Base-by-base conservation (phyloP, 2,797 vertebrate species). In the Adelosebastes latens region DNA sequence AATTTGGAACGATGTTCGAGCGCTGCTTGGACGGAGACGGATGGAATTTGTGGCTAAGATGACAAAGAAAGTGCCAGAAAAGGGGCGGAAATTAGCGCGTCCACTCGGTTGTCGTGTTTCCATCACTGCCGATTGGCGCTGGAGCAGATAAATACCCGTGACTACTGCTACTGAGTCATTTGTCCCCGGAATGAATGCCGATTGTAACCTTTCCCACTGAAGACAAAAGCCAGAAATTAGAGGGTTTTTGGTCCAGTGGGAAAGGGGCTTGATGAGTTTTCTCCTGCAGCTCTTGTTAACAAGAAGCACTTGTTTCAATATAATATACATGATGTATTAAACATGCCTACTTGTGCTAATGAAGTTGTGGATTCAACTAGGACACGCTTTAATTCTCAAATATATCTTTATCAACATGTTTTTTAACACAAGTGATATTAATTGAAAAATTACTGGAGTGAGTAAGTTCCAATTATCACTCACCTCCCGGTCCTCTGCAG, bases 401-500 rank as follows among this genome's bases (percentile, higher is more conserved):
- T 32, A 42, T 22, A 49, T 80, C 55, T 61, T 61, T 22, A 39
- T 64, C 32, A 52, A 60, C 60, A 53, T 9, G 55, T 32, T 72
- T 49, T 9, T 16, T 13, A 58, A 25, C 14, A 71, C 6, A 56
- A 27, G 4, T 16, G 3, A 27, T 6, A 32, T 42, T 49, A 18
- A 22, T 39, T 52, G 13, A 52, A 1, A 70, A 18, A 34, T 52
- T 6, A 25, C 2, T 58, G 2, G 8, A 64, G 3, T 27, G 46
- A 69, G n/a, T 64, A 39, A 13, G 2, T 18, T 12, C 24, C 4
- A 27, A 25, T 25, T 66, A n/a, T 25, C 2, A 95, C 96, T 94
- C 92, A 97, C 98, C 96, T 96, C 86, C 98, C 98, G 8, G 98
- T 99, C 90, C 97, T 96, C 92, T 97, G 96, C 25, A 99, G 96